Base-by-base conservation (phyloP, 1,140 invertebrate species). In the Eueides isabella region DNA sequence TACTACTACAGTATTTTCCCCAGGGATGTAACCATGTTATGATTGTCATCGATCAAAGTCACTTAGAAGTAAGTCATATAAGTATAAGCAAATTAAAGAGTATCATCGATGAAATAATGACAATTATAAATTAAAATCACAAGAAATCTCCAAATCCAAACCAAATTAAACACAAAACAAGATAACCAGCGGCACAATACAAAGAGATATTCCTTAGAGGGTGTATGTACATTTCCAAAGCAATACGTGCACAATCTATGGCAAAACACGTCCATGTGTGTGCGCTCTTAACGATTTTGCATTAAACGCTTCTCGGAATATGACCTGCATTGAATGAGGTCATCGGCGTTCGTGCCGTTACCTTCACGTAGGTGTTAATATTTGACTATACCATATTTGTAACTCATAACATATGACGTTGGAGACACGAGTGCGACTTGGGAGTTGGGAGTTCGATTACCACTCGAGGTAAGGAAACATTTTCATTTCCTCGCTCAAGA, bases 241-340 rank as follows among this genome's bases (percentile, higher is more conserved):
- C 23, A 55, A 55, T 55, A 73, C 65, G 65, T 68, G 66, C 61
- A 68, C 28, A 68, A 68, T 74, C 31, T 41, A 68, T 48, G 31
- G 38, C 69, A 48, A 67, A 75, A 76, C 48, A 23, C 9, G 23
- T 26, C 23, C 48, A 26, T 55, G 26, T 12, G 2, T 26, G 11
- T 12, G 48, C 48, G 11, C 48, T 55, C 9, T 55, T 75, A 73
- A 73, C 74, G 71, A 76, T 79, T 73, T 76, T 79, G 74, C 71
- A 74, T 74, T 19, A 77, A 71, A 48, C 68, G 28, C 23, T 78
- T 78, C 77, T 69, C 61, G 67, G 77, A 78, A 78, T 55, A 76
- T 41, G 74, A 73, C 71, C 77, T 71, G 71, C 70, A 63, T 61
- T 67, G 67, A 76, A 75, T 75, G 68, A 74, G 76, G 76, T 78